Evolutionary conservation across 1,140 invertebrate species (phyloP).

Genomic region (Lepidurus packardi): DNA sequence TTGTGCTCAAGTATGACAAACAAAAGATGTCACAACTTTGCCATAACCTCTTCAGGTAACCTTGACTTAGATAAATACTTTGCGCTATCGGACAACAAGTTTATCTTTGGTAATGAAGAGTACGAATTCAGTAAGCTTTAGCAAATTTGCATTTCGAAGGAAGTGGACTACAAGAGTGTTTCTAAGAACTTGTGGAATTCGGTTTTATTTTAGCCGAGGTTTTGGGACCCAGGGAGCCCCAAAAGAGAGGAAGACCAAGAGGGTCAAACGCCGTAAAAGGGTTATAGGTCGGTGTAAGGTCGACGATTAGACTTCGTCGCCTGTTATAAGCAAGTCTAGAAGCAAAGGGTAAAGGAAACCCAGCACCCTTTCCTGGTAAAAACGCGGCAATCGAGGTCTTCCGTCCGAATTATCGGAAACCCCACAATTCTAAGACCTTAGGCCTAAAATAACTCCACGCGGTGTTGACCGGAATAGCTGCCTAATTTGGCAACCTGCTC

Average conservation of each 20-base stretch:
- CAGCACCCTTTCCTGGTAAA: not conserved
- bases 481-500: not conserved
- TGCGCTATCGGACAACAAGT: not conserved
- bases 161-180: not conserved
- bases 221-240: not conserved
- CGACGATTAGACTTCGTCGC: conserved; percentile 20
- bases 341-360: not conserved
- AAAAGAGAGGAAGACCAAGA: not conserved
- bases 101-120: not conserved
- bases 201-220: conserved; percentile 2
- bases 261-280: conserved; percentile 13
- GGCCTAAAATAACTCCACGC: not conserved
- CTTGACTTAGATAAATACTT: not conserved
- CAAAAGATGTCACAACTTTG: too few species aligned
- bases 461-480: not conserved
- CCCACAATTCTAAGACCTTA: not conserved
- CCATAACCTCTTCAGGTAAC: not conserved
- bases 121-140: not conserved
- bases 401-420: conserved; percentile 14
- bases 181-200: conserved; percentile 14
- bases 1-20: too few species aligned
- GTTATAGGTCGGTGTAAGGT: conserved; percentile 18
- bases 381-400: conserved; percentile 13
- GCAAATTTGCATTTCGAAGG: conserved; percentile 1
- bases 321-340: not conserved